phyloP scores from a whole-genome alignment of 2,888 invertebrate species.

The Acrobasis suavella region DNA sequence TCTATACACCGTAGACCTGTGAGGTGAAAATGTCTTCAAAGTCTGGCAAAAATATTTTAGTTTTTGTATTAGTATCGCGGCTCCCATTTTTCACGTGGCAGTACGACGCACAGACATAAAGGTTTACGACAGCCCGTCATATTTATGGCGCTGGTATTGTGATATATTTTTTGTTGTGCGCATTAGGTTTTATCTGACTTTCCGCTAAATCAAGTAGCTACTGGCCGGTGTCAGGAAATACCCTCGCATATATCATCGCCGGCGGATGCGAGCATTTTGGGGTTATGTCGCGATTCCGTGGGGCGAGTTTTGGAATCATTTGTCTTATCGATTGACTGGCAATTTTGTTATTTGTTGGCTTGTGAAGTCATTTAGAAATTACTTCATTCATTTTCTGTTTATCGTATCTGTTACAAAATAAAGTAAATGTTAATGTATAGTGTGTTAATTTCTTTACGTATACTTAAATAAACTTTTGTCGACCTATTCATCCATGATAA shows the following conservation, averaged over 20 bases:
- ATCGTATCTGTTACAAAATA: neutral
- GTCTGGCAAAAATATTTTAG: constrained; percentile 40
- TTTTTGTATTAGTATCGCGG: constrained; percentile 63
- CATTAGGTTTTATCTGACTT: constrained; percentile 82
- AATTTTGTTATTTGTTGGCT: constrained; percentile 48
- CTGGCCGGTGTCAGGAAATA: constrained; percentile 81
- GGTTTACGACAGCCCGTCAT: constrained; percentile 82
- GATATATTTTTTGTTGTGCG: constrained; percentile 82
- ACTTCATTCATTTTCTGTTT: neutral
- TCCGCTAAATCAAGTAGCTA: constrained; percentile 83
- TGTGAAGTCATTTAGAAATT: constrained; percentile 17
- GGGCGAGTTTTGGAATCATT: constrained; percentile 60
- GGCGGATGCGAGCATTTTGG: constrained; percentile 76
- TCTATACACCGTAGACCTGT: neutral
- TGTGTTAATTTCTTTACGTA: no score
- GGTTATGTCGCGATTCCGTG: constrained; percentile 67
- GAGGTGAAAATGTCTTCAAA: neutral
- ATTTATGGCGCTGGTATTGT: constrained; percentile 80
- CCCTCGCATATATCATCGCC: constrained; percentile 77
- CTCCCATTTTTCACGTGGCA: constrained; percentile 79
- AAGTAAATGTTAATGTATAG: neutral
- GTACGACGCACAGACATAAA: constrained; percentile 77
- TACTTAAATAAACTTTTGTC: no score
- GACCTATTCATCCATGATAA: no score
- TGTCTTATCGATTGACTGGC: constrained; percentile 67